Evolutionary conservation across 2,888 invertebrate genomes (phyloP).

Genomic region (Acanthopleura granulata): DNA sequence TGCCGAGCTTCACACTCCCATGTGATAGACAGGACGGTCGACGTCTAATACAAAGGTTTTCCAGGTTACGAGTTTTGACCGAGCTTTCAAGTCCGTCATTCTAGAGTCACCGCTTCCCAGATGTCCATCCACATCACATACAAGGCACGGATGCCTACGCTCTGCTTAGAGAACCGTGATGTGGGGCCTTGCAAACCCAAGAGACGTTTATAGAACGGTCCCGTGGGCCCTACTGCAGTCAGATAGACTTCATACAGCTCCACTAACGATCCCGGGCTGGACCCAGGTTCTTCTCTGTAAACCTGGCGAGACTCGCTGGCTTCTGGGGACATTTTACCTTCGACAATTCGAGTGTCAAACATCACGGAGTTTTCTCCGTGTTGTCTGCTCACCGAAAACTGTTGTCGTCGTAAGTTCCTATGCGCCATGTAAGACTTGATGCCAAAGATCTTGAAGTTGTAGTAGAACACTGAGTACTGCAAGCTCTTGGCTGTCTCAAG

Average conservation of each 20-base stretch:
- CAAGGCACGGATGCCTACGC: background rate
- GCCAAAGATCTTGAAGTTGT: background rate
- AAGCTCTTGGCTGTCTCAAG: background rate
- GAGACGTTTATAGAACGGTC: background rate
- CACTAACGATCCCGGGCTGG: background rate
- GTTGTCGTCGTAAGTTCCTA: background rate
- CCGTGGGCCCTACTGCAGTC: background rate
- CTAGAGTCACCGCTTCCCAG: background rate
- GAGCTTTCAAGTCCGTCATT: background rate
- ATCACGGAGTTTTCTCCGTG: background rate
- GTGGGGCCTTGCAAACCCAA: background rate
- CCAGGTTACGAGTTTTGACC: background rate
- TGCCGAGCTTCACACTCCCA: too few relatives aligned
- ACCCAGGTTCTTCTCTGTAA: background rate
- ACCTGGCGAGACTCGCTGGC: background rate
- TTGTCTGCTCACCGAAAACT: background rate
- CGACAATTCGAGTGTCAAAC: too few relatives aligned
- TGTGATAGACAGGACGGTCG: too few relatives aligned
- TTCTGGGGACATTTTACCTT: background rate
- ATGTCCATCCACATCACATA: background rate
- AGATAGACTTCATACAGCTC: constrained; percentile 3
- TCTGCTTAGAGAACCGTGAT: background rate
- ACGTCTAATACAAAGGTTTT: background rate
- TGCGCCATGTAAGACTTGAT: background rate
- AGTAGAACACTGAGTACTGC: constrained; percentile 1